These are phyloP conservation scores for Drosophila pallidifrons DNA, from an alignment of 1,140 invertebrate species.

Conservation along the genomic window DNA sequence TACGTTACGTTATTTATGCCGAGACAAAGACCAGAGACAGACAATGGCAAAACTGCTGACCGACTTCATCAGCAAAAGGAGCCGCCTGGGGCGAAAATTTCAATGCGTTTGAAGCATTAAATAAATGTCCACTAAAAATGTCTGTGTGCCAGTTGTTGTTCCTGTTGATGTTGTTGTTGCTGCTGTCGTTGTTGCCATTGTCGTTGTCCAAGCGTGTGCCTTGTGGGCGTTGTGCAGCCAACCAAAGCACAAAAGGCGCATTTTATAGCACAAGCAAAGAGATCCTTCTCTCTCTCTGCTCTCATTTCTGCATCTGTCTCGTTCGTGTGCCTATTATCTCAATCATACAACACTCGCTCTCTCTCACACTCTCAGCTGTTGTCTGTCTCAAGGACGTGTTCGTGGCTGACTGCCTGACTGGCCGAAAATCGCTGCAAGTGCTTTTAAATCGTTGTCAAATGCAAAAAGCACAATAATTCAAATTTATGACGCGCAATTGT, in stretches of 20 bases:
- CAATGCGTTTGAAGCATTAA: constrained; percentile 80
- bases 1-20: constrained; percentile 37
- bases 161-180: constrained; percentile 4
- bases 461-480: constrained; percentile 82
- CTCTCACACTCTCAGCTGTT: constrained; percentile 21
- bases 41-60: constrained; percentile 45
- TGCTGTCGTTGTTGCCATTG: constrained; percentile 5
- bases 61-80: constrained; percentile 74
- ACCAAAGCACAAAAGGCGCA: constrained; percentile 56
- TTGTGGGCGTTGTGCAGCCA: constrained; percentile 59
- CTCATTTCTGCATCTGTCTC: neutral
- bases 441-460: constrained; percentile 82
- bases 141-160: constrained; percentile 51
- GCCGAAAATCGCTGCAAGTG: constrained; percentile 79
- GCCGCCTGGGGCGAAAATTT: constrained; percentile 67
- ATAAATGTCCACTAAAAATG: constrained; percentile 82
- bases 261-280: constrained; percentile 37
- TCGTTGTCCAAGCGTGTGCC: constrained; percentile 46
- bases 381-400: constrained; percentile 77
- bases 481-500: constrained; percentile 81
- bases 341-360: neutral
- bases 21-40: neutral
- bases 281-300: neutral
- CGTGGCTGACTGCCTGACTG: constrained; percentile 63
- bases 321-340: constrained; percentile 7